Evolutionary conservation across 2,888 invertebrate genomes (phyloP).

Genomic region (Campaea margaritaria): DNA sequence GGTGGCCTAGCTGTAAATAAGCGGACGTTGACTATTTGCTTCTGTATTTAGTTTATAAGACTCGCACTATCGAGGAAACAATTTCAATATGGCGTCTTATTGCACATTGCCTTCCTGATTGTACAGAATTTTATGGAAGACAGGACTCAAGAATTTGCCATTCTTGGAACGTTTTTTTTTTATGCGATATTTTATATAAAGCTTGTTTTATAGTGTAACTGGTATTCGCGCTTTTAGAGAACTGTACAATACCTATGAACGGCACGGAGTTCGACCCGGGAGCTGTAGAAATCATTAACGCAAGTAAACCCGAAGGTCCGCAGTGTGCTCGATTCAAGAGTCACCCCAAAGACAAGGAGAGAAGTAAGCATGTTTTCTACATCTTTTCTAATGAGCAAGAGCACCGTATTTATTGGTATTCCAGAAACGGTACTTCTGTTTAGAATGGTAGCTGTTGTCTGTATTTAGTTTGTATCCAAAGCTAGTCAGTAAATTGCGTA

Average conservation of each 20-base stretch:
- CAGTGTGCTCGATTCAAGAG: slow-evolving; percentile 76
- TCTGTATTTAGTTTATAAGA: too few species aligned
- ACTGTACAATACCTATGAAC: slow-evolving; percentile 64
- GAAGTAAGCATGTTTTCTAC: slow-evolving; percentile 54
- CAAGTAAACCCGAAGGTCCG: slow-evolving; percentile 59
- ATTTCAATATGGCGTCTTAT: too few species aligned
- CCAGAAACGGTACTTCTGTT: background rate
- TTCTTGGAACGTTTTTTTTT: too few species aligned
- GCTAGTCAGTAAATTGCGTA: too few species aligned
- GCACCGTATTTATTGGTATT: background rate
- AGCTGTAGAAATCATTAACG: slow-evolving; percentile 72
- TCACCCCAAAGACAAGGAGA: slow-evolving; percentile 75
- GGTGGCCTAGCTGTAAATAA: too few species aligned
- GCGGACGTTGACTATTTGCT: too few species aligned
- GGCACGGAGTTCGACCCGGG: slow-evolving; percentile 61
- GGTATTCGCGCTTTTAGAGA: slow-evolving; percentile 59
- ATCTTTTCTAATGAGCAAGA: background rate
- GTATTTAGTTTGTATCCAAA: too few species aligned
- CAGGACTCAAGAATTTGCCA: too few species aligned
- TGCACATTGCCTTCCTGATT: too few species aligned
- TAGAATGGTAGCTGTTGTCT: background rate
- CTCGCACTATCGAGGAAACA: too few species aligned
- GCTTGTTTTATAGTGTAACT: slow-evolving; percentile 26
- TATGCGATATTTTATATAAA: background rate
- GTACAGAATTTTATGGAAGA: too few species aligned